Evolutionary conservation across 2,113 vertebrate species (phyloP).

Genomic region (Carassius carassius): DNA sequence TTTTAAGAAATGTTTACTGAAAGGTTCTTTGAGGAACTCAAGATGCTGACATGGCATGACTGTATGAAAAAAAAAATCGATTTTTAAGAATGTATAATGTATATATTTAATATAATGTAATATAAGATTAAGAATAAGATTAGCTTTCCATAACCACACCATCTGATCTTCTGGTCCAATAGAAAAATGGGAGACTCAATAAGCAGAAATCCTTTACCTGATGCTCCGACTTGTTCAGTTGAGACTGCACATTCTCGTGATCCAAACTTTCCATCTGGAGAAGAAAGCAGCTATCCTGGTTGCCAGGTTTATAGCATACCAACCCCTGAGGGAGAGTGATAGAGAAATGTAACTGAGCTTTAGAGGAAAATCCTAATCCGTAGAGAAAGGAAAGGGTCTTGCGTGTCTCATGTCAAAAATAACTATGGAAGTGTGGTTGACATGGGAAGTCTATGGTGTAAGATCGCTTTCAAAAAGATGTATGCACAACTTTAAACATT

Average conservation of each 20-base stretch:
- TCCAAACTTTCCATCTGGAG: constrained; percentile 83
- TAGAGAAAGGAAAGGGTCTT: constrained; percentile 57
- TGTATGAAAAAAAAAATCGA: too few relatives aligned
- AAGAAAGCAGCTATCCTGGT: constrained; percentile 83
- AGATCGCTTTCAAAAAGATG: too few relatives aligned
- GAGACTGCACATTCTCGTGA: constrained; percentile 73
- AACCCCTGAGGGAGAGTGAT: constrained; percentile 75
- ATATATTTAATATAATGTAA: not conserved
- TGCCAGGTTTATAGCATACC: constrained; percentile 85
- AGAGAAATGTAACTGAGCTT: not conserved
- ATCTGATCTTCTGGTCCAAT: not conserved
- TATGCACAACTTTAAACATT: too few relatives aligned
- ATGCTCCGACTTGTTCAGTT: constrained; percentile 69
- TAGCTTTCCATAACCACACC: not conserved
- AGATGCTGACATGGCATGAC: too few relatives aligned
- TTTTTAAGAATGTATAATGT: too few relatives aligned
- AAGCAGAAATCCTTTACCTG: constrained; percentile 69
- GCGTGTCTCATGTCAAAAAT: constrained; percentile 86
- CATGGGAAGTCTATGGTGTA: constrained; percentile 73
- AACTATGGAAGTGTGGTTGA: constrained; percentile 83
- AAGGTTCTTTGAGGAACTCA: too few relatives aligned
- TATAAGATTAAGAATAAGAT: too few relatives aligned
- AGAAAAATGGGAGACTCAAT: not conserved
- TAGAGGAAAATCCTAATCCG: not conserved
- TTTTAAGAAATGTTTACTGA: too few relatives aligned